phyloP scores from a whole-genome alignment of 1,140 invertebrate genomes.

The Cotesia typhae region DNA sequence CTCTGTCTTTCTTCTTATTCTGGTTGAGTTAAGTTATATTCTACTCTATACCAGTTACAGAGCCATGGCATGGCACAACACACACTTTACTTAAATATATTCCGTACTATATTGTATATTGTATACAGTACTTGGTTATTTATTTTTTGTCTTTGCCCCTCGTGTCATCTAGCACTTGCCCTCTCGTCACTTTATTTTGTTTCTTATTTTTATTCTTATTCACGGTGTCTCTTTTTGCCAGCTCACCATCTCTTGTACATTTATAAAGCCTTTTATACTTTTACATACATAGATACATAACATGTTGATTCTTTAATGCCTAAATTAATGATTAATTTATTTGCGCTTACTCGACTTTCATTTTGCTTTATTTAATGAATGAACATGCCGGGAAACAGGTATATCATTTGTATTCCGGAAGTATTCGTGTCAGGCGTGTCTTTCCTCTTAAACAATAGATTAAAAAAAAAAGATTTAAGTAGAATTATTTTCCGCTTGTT shows the following conservation, averaged over 20 bases:
- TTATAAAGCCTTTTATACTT: no score
- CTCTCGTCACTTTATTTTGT: slow-evolving; percentile 45
- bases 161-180: slow-evolving; percentile 29
- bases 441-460: slow-evolving; percentile 1
- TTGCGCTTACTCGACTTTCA: background rate
- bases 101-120: no score
- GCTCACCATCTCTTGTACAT: background rate
- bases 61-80: no score
- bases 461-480: slow-evolving; percentile 1
- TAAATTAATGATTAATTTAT: slow-evolving; percentile 2
- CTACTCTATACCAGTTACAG: no score
- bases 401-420: slow-evolving; percentile 20
- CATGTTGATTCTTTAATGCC: no score
- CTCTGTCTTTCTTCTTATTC: background rate
- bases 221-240: background rate
- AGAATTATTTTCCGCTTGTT: slow-evolving; percentile 29
- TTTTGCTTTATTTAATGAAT: slow-evolving; percentile 9
- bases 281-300: no score
- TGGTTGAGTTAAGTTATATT: background rate
- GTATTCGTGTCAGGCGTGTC: slow-evolving; percentile 21
- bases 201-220: slow-evolving; percentile 39
- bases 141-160: background rate
- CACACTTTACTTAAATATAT: no score
- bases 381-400: background rate
- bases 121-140: no score